Base-by-base conservation (phyloP, 2,888 invertebrate species). In the Synergus japonicus region DNA sequence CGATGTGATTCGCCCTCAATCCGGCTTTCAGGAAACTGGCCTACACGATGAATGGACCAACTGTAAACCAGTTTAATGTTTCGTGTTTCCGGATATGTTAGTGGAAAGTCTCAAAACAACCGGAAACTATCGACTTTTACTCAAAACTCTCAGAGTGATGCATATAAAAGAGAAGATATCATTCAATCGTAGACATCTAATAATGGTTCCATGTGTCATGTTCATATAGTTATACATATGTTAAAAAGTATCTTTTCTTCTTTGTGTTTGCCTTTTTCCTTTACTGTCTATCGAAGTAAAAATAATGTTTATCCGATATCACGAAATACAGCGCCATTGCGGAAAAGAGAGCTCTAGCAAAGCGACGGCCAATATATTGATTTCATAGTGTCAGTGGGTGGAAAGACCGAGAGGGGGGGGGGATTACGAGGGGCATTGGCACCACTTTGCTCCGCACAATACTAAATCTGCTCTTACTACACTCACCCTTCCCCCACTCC, bases 21-120 rank as follows among this genome's bases (percentile, higher is more conserved):
- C 73, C 73, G 49, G 54, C 73, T 73, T 73, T 73, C 73, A 73
- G 73, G 73, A 73, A 73, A 73, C 73, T 22, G 54, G n/a, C n/a
- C 73, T 73, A 9, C 29, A 18, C 49, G 37, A n/a, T 73, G 73
- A 73, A 73, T 73, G 37, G 73, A 54, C 54, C 73, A 73, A 49
- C 69, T 49, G 69, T 69, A 69, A 69, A 29, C 49, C 9, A 46
- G 73, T 73, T 54, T 73, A 73, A 73, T 73, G 54, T 73, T 73
- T 73, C 37, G 9, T 29, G 73, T 29, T 54, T 73, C 37, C 49
- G 73, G 49, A 29, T 29, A 73, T 54, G 54, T 37, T 73, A 73
- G 54, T 73, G 54, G 37, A 37, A 37, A n/a, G 29, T n/a, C 49
- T 54, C 29, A n/a, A 73, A 54, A 73, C 1, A 15, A 73, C 49